Conservation (phyloP, 2,113 vertebrate genomes). For the Phrynosoma blainvillii region DNA sequence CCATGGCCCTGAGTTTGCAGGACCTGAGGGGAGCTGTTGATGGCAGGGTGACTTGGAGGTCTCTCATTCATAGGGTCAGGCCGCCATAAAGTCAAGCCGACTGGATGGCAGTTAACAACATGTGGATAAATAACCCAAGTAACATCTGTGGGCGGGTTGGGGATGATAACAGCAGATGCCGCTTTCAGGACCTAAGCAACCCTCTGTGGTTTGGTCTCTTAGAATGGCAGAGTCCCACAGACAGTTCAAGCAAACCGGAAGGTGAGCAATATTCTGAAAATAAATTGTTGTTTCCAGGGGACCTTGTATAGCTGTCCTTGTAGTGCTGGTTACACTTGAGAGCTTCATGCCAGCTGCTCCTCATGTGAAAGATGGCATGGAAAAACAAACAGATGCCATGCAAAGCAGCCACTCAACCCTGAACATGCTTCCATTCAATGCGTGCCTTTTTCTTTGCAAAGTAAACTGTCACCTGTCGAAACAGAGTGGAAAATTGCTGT, state of each 20-base stretch:
- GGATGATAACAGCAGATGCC: not conserved
- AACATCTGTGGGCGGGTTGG: not conserved
- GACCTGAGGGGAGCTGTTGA: too few relatives aligned
- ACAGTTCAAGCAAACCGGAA: not conserved
- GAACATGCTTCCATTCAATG: not conserved
- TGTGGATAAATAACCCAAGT: not conserved
- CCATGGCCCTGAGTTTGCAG: too few relatives aligned
- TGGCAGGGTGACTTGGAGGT: too few relatives aligned
- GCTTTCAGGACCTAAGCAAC: not conserved
- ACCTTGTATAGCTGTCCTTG: not conserved
- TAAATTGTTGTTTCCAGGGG: conserved; percentile 3
- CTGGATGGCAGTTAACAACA: too few relatives aligned
- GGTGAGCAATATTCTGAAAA: conserved; percentile 10
- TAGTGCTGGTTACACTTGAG: not conserved
- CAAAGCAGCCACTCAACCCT: not conserved
- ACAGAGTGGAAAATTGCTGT: not conserved
- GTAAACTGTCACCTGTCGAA: not conserved
- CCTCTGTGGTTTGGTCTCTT: not conserved
- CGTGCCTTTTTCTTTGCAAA: not conserved
- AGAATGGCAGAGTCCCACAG: not conserved
- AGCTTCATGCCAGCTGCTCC: not conserved
- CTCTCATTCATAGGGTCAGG: too few relatives aligned
- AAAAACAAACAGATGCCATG: conserved; percentile 34
- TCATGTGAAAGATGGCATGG: conserved; percentile 18
- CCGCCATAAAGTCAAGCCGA: too few relatives aligned